Evolutionary conservation across 2,888 invertebrate species (phyloP).

Genomic region (Tetranychus piercei): DNA sequence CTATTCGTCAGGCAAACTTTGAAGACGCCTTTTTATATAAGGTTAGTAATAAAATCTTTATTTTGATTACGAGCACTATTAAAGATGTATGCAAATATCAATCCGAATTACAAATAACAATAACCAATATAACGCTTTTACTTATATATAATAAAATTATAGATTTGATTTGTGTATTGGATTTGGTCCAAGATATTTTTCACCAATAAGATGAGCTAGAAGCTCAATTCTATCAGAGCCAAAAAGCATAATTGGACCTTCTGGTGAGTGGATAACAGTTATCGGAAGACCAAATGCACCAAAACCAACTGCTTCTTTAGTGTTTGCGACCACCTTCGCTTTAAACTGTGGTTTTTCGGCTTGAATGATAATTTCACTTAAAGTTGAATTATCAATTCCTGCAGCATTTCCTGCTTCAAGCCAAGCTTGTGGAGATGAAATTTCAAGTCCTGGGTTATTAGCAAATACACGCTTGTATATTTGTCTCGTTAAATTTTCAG

Average conservation of each 20-base stretch:
- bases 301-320: conserved; percentile 31
- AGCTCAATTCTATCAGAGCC: conserved; percentile 35
- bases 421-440: conserved; percentile 21
- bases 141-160: not conserved
- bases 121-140: no score
- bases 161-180: not conserved
- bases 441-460: conserved; percentile 24
- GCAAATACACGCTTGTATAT: conserved; percentile 33
- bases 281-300: conserved; percentile 35
- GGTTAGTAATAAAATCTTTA: no score
- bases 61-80: no score
- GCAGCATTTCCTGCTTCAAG: conserved; percentile 22
- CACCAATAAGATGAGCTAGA: conserved; percentile 32
- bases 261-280: conserved; percentile 31
- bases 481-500: conserved; percentile 32
- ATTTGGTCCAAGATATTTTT: conserved; percentile 25
- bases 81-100: no score
- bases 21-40: no score
- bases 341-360: conserved; percentile 27
- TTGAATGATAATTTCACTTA: conserved; percentile 16
- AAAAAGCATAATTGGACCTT: conserved; percentile 31
- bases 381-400: conserved; percentile 5
- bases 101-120: no score
- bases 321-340: conserved; percentile 29
- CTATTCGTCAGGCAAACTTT: no score